A percentile compares a stretch with the other conserved stretches of the same genome.
These are phyloP conservation scores for Dryococelus australis DNA, from an alignment of 2,888 invertebrate species.

Conservation along the genomic window DNA sequence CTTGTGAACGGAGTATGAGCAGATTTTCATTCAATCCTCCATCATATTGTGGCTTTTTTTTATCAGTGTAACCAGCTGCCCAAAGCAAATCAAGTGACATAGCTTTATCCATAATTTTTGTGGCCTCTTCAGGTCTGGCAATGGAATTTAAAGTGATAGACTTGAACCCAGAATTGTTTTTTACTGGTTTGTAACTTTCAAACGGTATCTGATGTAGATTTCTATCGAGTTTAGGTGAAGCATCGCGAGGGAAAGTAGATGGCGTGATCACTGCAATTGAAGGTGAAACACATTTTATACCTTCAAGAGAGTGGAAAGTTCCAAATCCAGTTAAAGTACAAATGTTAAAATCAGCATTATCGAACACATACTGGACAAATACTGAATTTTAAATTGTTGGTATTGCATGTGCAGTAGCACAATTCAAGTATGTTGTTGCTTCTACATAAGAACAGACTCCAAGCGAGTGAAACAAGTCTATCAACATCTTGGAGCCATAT, in stretches of 20 bases:
- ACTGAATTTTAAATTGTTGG: not conserved
- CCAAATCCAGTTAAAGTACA: slow-evolving; percentile 17
- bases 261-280: too few relatives aligned
- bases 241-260: too few relatives aligned
- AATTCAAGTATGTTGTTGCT: slow-evolving; percentile 1
- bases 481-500: not conserved
- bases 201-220: not conserved
- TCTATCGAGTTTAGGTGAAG: not conserved
- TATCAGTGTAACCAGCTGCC: not conserved
- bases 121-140: not conserved
- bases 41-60: not conserved
- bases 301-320: slow-evolving; percentile 20
- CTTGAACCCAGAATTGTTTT: not conserved
- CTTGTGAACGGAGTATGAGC: not conserved
- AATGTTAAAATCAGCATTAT: slow-evolving; percentile 19
- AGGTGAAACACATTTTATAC: too few relatives aligned
- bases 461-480: not conserved
- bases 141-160: not conserved
- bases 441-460: not conserved
- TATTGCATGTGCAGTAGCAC: not conserved
- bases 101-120: not conserved
- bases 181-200: not conserved
- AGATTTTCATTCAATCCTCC: not conserved
- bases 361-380: not conserved
- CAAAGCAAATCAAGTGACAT: not conserved